Evolutionary conservation across 2,113 vertebrate genomes (phyloP).

Genomic region (Capricornis sumatraensis): DNA sequence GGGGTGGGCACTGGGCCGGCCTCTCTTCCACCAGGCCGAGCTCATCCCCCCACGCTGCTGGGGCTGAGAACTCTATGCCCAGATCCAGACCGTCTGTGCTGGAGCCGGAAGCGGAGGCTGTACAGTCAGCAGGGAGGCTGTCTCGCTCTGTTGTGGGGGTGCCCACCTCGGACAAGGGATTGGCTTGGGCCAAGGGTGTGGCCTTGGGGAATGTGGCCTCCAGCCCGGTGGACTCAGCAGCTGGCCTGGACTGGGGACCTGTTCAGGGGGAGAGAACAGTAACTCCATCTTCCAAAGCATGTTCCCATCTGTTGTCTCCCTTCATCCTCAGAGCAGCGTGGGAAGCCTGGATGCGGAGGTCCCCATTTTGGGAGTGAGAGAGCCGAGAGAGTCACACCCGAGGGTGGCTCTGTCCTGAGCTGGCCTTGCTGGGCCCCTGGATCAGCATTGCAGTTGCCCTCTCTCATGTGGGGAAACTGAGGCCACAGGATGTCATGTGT

Average conservation of each 20-base stretch:
- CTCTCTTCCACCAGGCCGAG: not conserved
- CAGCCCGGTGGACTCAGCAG: conserved; percentile 38
- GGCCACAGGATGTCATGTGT: not conserved
- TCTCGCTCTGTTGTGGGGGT: not conserved
- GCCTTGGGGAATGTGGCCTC: conserved; percentile 49
- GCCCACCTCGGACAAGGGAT: not conserved
- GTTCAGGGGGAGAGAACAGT: not conserved
- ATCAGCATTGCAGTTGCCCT: not conserved
- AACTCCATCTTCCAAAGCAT: not conserved
- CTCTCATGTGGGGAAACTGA: not conserved
- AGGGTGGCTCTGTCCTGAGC: not conserved
- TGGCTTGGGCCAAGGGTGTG: conserved; percentile 42
- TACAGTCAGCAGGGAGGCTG: not conserved
- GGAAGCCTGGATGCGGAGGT: not conserved
- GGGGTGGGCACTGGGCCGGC: not conserved
- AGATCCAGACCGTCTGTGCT: not conserved
- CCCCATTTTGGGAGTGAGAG: not conserved
- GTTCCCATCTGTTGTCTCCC: not conserved
- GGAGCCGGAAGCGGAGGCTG: not conserved
- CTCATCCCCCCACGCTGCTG: not conserved
- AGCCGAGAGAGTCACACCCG: not conserved
- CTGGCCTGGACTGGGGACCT: conserved; percentile 26
- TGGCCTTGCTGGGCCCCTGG: not conserved
- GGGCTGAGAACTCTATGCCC: not conserved
- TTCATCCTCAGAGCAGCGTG: not conserved